Conservation (phyloP, 2,797 vertebrate genomes). For the Natrix natrix region DNA sequence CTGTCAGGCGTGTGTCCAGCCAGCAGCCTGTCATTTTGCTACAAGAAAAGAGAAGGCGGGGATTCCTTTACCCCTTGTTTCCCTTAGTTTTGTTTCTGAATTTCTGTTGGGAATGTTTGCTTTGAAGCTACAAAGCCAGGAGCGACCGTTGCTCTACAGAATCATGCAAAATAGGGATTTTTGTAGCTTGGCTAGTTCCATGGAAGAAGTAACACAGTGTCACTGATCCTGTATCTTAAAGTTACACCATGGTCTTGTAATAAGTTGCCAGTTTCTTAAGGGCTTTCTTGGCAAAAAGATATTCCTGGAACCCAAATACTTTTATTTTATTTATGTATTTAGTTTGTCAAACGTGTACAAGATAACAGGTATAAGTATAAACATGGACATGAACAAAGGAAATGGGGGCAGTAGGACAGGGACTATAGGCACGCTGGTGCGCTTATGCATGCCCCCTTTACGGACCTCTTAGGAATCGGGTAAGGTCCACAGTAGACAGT, state of each 20-base stretch:
- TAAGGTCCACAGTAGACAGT: too few species aligned
- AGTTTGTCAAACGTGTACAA: too few species aligned
- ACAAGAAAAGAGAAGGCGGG: constrained; percentile 68
- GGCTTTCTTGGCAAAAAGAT: not conserved
- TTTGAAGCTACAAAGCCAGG: constrained; percentile 63
- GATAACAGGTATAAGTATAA: too few species aligned
- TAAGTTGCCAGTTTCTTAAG: not conserved
- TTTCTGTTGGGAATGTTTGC: constrained; percentile 53
- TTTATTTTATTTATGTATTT: too few species aligned
- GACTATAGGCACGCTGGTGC: too few species aligned
- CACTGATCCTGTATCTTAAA: not conserved
- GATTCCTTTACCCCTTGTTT: constrained; percentile 60
- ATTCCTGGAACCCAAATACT: not conserved
- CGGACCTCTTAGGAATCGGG: too few species aligned
- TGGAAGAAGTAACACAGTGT: not conserved
- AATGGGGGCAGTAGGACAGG: too few species aligned
- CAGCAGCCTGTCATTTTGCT: constrained; percentile 75
- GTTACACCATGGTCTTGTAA: not conserved
- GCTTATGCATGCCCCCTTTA: too few species aligned
- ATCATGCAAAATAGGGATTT: constrained; percentile 16
- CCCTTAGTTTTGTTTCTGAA: constrained; percentile 48
- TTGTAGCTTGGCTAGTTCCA: not conserved
- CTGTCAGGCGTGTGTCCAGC: constrained; percentile 82
- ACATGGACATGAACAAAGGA: too few species aligned
- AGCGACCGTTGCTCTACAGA: constrained; percentile 54